Evolutionary conservation across 2,888 invertebrate species (phyloP).

Genomic region (Dasysyrphus tricinctus): DNA sequence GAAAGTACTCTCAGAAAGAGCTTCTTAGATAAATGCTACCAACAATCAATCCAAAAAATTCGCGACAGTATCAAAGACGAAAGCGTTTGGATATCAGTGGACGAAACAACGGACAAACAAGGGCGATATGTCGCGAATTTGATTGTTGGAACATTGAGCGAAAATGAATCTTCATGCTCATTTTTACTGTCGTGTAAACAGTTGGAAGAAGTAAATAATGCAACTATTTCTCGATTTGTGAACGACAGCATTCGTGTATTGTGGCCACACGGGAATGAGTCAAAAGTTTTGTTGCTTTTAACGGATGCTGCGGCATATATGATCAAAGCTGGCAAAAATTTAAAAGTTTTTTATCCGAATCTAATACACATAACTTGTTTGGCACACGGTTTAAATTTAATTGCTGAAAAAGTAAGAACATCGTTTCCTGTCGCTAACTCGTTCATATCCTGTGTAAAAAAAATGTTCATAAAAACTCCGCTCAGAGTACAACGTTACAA

Average conservation of each 20-base stretch:
- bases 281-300: slow-evolving; percentile 53
- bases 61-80: slow-evolving; percentile 51
- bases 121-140: slow-evolving; percentile 60
- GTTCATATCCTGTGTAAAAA: slow-evolving; percentile 49
- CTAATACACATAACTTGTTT: slow-evolving; percentile 47
- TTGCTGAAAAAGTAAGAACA: slow-evolving; percentile 43
- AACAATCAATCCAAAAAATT: slow-evolving; percentile 53
- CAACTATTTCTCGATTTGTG: slow-evolving; percentile 51
- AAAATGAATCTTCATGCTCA: slow-evolving; percentile 55
- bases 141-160: slow-evolving; percentile 51
- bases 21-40: slow-evolving; percentile 67
- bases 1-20: slow-evolving; percentile 63
- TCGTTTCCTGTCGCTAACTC: slow-evolving; percentile 48
- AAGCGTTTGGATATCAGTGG: slow-evolving; percentile 60
- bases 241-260: slow-evolving; percentile 60
- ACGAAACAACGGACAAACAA: slow-evolving; percentile 60
- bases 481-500: slow-evolving; percentile 50
- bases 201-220: slow-evolving; percentile 49
- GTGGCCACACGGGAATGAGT: slow-evolving; percentile 54
- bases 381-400: slow-evolving; percentile 40
- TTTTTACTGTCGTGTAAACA: slow-evolving; percentile 51
- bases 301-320: slow-evolving; percentile 51
- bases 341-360: too few relatives aligned
- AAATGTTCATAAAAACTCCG: slow-evolving; percentile 35
- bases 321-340: slow-evolving; percentile 42